Evolutionary conservation across 1,140 invertebrate species (phyloP), one percentile per base, ranked within the genome.

Genomic region (Diploscapter pachys): DNA sequence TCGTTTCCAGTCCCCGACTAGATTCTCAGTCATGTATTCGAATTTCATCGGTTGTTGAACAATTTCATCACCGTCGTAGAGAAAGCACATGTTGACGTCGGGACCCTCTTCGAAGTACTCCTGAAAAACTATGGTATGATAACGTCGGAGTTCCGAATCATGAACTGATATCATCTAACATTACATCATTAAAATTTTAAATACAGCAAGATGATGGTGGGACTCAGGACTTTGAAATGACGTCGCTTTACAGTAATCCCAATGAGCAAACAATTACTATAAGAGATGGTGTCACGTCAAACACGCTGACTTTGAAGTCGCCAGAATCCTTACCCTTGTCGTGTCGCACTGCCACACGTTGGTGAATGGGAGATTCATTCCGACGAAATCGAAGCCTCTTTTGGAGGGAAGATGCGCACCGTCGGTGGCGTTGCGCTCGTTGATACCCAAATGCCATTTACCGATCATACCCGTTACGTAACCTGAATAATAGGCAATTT

Each of bases 41-140:
- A 85, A 84, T 54, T 78, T 65, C 59, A 85, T 86, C 11, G 84
- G 84, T 55, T 85, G 84, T 61, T 85, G 85, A 4, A 85, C 81
- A 53, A 85, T 85, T 13, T 85, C 69, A 72, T 85, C 81, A 50
- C 83, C 81, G 71, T 80, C 67, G 64, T 86, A 85, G 3, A 85
- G 70, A 76, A 86, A 86, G 66, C 85, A 85, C 49, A 78, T 48
- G 8, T 72, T 69, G 52, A 51, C 55, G 51, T 82, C 77, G 5
- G 81, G 77, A 11, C 72, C 71, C 55, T 75, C 68, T 50, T 68
- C 49, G 61, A 61, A 73, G 54, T 68, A 79, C 51, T 79, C 68
- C 63, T 73, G 52, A 55, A 62, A 70, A 9, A 54, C n/a, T 57
- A 11, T 3, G 4, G 5, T 73, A 31, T 31, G 31, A 31, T 31